Conservation (phyloP, 2,888 invertebrate genomes). For the Ditylenchus weischeri region DNA sequence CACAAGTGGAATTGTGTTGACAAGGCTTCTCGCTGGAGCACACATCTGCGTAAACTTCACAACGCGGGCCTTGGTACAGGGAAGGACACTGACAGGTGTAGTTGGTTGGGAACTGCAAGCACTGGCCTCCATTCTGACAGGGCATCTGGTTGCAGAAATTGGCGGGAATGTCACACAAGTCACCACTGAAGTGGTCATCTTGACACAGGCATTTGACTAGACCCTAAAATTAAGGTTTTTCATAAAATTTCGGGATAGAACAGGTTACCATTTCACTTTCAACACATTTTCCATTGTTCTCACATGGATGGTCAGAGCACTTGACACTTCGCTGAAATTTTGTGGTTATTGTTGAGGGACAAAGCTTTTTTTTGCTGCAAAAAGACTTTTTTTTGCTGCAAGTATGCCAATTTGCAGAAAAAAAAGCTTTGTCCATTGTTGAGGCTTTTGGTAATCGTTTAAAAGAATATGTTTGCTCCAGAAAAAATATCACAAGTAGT, state of each 20-base stretch:
- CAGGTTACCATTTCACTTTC: constrained; percentile 64
- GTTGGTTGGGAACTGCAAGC: not conserved
- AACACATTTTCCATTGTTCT: constrained; percentile 74
- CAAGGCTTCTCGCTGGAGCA: constrained; percentile 27
- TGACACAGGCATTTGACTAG: constrained; percentile 24
- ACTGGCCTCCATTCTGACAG: constrained; percentile 23
- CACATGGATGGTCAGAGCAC: constrained; percentile 33
- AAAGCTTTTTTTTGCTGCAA: too few relatives aligned
- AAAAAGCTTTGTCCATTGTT: too few relatives aligned
- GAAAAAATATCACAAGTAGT: too few relatives aligned
- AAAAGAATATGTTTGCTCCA: too few relatives aligned
- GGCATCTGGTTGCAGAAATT: constrained; percentile 19
- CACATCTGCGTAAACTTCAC: constrained; percentile 37
- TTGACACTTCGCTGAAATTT: constrained; percentile 19
- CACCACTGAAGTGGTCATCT: constrained; percentile 31
- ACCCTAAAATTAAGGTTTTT: constrained; percentile 10
- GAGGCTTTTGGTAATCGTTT: too few relatives aligned
- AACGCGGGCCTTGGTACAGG: constrained; percentile 35
- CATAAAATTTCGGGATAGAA: not conserved
- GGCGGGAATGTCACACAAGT: constrained; percentile 30
- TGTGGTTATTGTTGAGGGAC: too few relatives aligned
- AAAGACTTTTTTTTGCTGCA: too few relatives aligned
- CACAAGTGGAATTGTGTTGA: constrained; percentile 20
- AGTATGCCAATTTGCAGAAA: too few relatives aligned
- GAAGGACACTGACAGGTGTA: constrained; percentile 20